These are phyloP conservation scores for Netelia fuscicornis DNA, from an alignment of 2,888 invertebrate genomes.

Conservation along the genomic window DNA sequence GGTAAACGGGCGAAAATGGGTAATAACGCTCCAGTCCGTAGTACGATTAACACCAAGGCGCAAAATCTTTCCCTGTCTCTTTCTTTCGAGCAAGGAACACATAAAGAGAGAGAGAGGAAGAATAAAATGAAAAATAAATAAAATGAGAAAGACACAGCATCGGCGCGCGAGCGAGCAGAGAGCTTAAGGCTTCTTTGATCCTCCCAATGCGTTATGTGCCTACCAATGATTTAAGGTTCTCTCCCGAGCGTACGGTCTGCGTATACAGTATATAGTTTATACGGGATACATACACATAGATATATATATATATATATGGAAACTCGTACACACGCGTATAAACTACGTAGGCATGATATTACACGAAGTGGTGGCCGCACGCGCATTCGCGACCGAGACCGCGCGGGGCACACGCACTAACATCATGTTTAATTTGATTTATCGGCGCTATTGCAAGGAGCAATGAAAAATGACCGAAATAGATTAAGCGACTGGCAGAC, in stretches of 20 bases:
- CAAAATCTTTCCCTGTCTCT: not conserved
- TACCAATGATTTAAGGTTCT: slow-evolving; percentile 81
- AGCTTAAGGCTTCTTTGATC: slow-evolving; percentile 81
- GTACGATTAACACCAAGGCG: not conserved
- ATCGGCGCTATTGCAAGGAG: slow-evolving; percentile 78
- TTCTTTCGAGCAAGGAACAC: slow-evolving; percentile 36
- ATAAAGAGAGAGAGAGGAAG: slow-evolving; percentile 10
- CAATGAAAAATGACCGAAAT: slow-evolving; percentile 80
- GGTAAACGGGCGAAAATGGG: not conserved
- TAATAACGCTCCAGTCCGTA: not conserved
- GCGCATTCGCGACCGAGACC: slow-evolving; percentile 53
- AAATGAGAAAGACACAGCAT: slow-evolving; percentile 51
- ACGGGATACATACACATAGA: slow-evolving; percentile 27
- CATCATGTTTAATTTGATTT: slow-evolving; percentile 82
- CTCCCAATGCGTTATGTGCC: slow-evolving; percentile 80
- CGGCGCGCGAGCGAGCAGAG: slow-evolving; percentile 68
- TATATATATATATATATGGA: not conserved
- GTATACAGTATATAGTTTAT: slow-evolving; percentile 41
- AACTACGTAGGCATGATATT: slow-evolving; percentile 11
- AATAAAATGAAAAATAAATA: slow-evolving; percentile 69
- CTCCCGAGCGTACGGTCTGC: slow-evolving; percentile 62
- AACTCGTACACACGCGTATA: slow-evolving; percentile 30
- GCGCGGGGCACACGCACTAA: slow-evolving; percentile 71
- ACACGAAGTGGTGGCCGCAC: slow-evolving; percentile 61
- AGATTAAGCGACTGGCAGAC: slow-evolving; percentile 74